Conservation (phyloP, 2,113 vertebrate genomes). For the Stictonetta naevosa region DNA sequence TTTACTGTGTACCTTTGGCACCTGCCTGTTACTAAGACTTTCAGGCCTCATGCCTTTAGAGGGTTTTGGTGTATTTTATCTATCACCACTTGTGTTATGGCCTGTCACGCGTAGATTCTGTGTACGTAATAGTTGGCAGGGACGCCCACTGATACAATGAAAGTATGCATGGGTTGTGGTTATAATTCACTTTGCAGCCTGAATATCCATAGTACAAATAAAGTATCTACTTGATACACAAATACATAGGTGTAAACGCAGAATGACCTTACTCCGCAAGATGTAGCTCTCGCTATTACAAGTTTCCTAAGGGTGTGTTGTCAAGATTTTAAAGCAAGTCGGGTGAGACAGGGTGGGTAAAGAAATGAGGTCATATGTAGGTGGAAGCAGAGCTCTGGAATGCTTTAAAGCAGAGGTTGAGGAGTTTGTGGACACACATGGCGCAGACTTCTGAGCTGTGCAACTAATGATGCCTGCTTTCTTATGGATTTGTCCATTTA, state of each 20-base stretch:
- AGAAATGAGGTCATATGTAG: neutral
- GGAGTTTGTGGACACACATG: neutral
- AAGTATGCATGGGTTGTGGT: neutral
- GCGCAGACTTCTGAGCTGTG: neutral
- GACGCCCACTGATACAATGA: neutral
- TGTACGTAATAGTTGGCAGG: neutral
- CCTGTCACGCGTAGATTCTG: neutral
- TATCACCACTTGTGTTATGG: rapidly evolving
- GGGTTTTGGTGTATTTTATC: neutral
- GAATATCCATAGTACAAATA: neutral
- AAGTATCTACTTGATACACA: neutral
- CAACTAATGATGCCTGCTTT: neutral
- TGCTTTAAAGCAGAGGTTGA: neutral
- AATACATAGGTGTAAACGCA: neutral
- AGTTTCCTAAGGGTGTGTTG: neutral
- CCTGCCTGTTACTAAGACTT: neutral
- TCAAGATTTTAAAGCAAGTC: neutral
- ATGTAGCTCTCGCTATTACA: neutral
- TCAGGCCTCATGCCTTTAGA: neutral
- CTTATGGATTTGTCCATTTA: neutral
- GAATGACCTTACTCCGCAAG: neutral
- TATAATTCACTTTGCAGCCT: neutral
- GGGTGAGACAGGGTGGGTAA: neutral
- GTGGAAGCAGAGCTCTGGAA: neutral
- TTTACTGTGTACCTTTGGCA: neutral